Evolutionary conservation across 2,797 vertebrate species (phyloP).

Genomic region (Megaceryle alcyon): DNA sequence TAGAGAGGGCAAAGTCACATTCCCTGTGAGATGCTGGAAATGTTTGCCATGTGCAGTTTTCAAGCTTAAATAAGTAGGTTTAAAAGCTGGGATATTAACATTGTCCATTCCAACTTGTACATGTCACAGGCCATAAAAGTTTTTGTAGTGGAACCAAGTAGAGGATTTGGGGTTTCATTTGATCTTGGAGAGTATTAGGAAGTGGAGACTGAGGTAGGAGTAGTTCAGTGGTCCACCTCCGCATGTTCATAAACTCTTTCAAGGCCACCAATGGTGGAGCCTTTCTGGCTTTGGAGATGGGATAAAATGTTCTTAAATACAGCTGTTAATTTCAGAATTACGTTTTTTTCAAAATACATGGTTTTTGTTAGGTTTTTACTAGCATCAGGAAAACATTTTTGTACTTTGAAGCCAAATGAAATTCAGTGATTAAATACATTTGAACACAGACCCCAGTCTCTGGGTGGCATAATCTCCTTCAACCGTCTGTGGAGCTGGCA

Average conservation of each 20-base stretch:
- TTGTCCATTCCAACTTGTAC: not conserved
- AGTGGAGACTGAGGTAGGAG: not conserved
- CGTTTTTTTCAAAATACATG: not conserved
- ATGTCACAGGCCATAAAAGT: not conserved
- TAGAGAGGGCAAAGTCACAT: not conserved
- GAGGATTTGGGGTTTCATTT: not conserved
- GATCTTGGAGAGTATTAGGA: not conserved
- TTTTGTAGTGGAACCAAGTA: not conserved
- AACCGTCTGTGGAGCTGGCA: not conserved
- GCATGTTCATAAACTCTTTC: accelerated
- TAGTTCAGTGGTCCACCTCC: not conserved
- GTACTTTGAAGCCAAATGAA: not conserved
- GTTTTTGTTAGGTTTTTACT: not conserved
- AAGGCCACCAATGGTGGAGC: accelerated
- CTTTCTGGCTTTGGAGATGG: not conserved
- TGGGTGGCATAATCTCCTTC: not conserved
- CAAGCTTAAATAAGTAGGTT: not conserved
- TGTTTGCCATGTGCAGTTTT: not conserved
- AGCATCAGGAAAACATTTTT: not conserved
- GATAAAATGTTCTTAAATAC: not conserved
- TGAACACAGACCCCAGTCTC: not conserved
- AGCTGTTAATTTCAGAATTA: not conserved
- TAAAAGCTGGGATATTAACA: not conserved
- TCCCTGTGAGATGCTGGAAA: not conserved
- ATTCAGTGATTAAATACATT: not conserved